Percentiles rank a stretch among this genome's conserved stretches.
Conservation (phyloP, 2,888 invertebrate species). For the Cephus rjabovi region DNA sequence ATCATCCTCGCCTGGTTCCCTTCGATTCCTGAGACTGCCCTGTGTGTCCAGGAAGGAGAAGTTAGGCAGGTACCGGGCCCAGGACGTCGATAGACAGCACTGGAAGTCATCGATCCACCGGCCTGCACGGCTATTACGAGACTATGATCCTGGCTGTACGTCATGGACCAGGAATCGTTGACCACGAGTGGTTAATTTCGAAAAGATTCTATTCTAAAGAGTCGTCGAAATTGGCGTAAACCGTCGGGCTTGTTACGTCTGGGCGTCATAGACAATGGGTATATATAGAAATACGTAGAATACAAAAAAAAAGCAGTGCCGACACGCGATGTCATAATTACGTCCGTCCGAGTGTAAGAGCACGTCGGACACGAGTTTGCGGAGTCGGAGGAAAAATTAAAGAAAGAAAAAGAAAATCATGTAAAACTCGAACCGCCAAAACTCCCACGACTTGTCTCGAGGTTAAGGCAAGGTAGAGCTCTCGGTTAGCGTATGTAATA, state of each 20-base stretch:
- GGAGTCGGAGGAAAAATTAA: neutral
- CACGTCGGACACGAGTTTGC: neutral
- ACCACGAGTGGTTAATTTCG: neutral
- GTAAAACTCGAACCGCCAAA: too few relatives aligned
- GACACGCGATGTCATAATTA: conserved; percentile 2
- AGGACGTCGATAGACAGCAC: neutral
- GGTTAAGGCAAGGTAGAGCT: too few relatives aligned
- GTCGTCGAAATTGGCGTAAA: neutral
- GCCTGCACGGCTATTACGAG: neutral
- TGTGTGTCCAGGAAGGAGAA: neutral
- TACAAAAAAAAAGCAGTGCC: neutral
- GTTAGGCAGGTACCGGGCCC: neutral
- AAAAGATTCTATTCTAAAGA: neutral
- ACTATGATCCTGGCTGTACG: neutral
- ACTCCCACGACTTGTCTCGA: too few relatives aligned
- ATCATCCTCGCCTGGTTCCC: neutral
- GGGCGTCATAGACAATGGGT: neutral
- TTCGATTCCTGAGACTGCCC: too few relatives aligned
- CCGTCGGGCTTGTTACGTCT: neutral
- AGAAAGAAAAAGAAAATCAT: neutral
- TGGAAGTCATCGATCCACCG: neutral
- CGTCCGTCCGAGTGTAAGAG: neutral
- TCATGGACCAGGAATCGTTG: neutral
- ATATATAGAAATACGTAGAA: neutral
- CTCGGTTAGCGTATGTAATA: too few relatives aligned